Base-by-base conservation (phyloP, 2,113 vertebrate genomes). In the Carassius carassius region DNA sequence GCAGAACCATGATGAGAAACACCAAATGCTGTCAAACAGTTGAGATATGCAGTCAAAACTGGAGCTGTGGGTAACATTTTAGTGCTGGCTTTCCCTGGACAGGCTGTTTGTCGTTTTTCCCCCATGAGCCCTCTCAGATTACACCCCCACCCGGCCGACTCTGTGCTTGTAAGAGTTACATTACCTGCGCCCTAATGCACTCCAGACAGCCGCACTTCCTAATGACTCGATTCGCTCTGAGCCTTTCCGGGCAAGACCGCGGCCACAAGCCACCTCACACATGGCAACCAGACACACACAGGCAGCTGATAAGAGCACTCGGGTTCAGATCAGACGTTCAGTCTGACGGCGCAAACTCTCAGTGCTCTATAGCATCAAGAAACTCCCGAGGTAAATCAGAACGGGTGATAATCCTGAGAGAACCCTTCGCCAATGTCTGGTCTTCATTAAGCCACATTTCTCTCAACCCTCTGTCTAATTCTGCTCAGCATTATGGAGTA, bases 171-270 rank as follows among this genome's bases (percentile, higher is more conserved):
- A 92, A 92, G 92, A 92, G 90, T 93, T 93, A 91, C 92, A 91
- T 93, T 93, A 94, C 93, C 92, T 90, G 88, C 89, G 87, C 90
- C 89, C 82, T 94, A 95, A 95, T 94, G 92, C 91, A 86, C 92
- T 94, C 94, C 94, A 95, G 94, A 95, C 93, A 89, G 91, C 89
- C 89, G 90, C 87, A 94, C 93, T 94, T 93, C 93, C 93, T 95
- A 95, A 95, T 94, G 94, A 94, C 94, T 93, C 87, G 91, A 92
- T 94, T 88, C 88, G 93, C 94, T 94, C 90, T 73, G 89, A 94
- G 94, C 92, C 89, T 94, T 95, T 95, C 94, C 94, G 93, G 94
- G 92, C 92, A 93, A 82, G 90, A 74, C 90, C 92, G 91, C 94
- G 92, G 93, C 92, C 90, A 78, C 84, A 78, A 93, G 93, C 89